Base-by-base conservation (phyloP, 2,888 invertebrate species). In the Rhagonycha lutea region DNA sequence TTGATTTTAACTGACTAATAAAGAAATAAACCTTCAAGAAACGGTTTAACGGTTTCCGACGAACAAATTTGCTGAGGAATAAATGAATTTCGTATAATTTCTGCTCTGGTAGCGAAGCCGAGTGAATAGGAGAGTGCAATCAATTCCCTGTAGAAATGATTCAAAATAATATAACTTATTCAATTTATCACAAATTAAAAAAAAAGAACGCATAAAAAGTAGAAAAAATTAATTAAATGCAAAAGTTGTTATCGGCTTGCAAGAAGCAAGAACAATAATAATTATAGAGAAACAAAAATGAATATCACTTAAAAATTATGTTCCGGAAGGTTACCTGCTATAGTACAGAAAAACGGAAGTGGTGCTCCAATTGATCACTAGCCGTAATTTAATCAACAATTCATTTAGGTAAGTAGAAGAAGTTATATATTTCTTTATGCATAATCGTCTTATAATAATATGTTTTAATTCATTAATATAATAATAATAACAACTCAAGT, bases 291-390 rank as follows among this genome's bases (percentile, higher is more conserved):
- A 47, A 47, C n/a, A 47, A 47, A 47, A 47, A 47, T 47, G 47
- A 65, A 65, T 23, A 65, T 65, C 63, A 24, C 26, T 65, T 24
- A 65, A 65, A 65, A 65, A 65, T 65, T 65, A 65, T 65, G 63
- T 65, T 65, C 63, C 63, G 63, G 63, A 24, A 65, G 63, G 63
- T 65, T 65, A 65, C 63, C 26, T 65, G 26, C 63, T 26, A 26
- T 24, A 65, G 63, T 65, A 65, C n/a, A 23, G 23, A 65, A 63
- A 26, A 65, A 14, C 63, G 63, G 63, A 65, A 65, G 63, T 65
- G 26, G 26, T 65, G 63, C 63, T 65, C 26, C 26, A 65, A 65
- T 65, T 65, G 63, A 65, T 26, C 63, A 65, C 63, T 65, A 24
- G 63, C 63, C n/a, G 63, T 65, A 24, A 65, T 24, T 47, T 65